These are phyloP conservation scores for Myotis daubentonii DNA, from an alignment of 2,797 vertebrate species.

Conservation along the genomic window DNA sequence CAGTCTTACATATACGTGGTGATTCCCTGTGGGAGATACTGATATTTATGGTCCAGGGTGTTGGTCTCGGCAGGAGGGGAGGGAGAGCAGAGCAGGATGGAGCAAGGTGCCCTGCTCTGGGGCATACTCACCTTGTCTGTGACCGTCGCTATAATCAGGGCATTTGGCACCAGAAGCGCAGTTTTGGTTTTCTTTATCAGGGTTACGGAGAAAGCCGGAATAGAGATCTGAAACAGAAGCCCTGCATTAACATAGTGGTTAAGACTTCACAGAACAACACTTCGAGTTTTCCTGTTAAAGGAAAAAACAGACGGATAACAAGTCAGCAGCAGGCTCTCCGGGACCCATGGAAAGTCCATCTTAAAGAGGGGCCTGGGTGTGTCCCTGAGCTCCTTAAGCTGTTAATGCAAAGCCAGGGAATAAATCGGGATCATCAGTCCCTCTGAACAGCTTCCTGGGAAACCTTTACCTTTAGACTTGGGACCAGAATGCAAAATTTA, in stretches of 20 bases:
- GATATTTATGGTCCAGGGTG: background rate
- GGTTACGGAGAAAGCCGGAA: constrained; percentile 92
- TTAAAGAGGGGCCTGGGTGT: background rate
- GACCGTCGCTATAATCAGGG: constrained; percentile 92
- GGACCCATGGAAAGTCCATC: background rate
- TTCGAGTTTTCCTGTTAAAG: background rate
- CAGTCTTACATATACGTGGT: background rate
- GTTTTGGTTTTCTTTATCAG: constrained; percentile 98
- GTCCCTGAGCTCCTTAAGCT: background rate
- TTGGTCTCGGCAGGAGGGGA: background rate
- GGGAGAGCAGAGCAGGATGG: background rate
- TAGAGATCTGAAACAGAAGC: constrained; percentile 90
- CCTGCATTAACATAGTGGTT: background rate
- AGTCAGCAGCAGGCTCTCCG: background rate
- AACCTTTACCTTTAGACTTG: background rate
- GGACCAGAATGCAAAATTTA: background rate
- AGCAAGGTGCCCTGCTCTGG: rapidly evolving
- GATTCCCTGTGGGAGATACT: background rate
- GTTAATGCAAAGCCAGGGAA: background rate
- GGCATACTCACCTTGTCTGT: constrained; percentile 90
- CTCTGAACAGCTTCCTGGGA: background rate
- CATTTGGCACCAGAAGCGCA: constrained; percentile 96
- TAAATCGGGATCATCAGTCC: background rate
- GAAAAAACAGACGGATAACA: background rate
- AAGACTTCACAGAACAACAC: background rate